Base-by-base conservation (phyloP, 2,797 vertebrate species). In the Pampus argenteus region DNA sequence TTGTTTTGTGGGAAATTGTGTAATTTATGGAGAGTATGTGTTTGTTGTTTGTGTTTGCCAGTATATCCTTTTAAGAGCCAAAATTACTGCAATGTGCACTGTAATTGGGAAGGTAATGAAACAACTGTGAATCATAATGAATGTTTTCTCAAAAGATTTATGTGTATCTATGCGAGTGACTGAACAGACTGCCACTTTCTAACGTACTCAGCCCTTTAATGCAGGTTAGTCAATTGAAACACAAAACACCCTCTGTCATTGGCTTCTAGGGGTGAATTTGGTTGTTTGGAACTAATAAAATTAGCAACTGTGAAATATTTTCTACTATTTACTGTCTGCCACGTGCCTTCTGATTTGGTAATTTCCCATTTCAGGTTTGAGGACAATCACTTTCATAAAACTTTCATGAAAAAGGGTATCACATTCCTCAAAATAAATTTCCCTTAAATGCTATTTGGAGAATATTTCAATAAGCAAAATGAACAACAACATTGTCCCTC, bases 61-160 rank as follows among this genome's bases (percentile, higher is more conserved):
- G 15, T 78, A 36, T 63, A 15, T 29, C 42, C 38, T 67, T 71
- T 36, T 36, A 71, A 65, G 61, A 59, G 55, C 40, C 62, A 68
- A 73, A 68, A 76, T 81, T 8, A 74, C 74, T 51, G 31, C 36
- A 57, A 42, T 75, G 57, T 68, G 55, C 44, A 57, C 48, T 71
- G 22, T 69, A 79, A 74, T 74, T 64, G 66, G 56, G 45, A 22
- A 76, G 66, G 62, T 82, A 83, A 84, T 65, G 40, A 74, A 83
- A 77, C 71, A 84, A 76, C 61, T 75, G 36, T 76, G 54, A 76
- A 81, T 74, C 48, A 64, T 67, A 71, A 74, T 77, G 14, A 42
- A 60, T 66, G 55, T 50, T 63, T 82, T 78, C 44, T 83, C 50
- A 71, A 64, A 79, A 60, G 73, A 76, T 78, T 66, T 38, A 48